These are phyloP conservation scores for Hydroisotoma schaefferi DNA, from an alignment of 2,888 invertebrate species.

Conservation along the genomic window DNA sequence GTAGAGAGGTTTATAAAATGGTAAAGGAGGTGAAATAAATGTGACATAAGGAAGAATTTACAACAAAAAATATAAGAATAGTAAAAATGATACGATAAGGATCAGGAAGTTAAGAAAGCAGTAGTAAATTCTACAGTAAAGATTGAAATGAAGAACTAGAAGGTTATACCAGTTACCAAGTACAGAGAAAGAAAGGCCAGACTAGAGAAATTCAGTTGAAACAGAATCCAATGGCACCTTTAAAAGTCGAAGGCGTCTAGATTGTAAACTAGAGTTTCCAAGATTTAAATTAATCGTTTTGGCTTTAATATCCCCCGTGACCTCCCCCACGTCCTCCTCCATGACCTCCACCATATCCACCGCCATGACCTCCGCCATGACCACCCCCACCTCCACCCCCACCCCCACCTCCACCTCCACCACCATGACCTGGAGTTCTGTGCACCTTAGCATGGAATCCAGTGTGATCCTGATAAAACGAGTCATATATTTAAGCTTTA, in stretches of 20 bases:
- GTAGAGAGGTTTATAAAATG: too few relatives aligned
- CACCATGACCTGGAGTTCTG: constrained; percentile 38
- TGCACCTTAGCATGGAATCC: constrained; percentile 65
- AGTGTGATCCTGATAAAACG: constrained; percentile 57
- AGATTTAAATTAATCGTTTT: neutral
- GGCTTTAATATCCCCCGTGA: constrained; percentile 28
- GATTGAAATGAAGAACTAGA: too few relatives aligned
- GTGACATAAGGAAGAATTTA: too few relatives aligned
- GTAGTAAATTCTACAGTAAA: too few relatives aligned
- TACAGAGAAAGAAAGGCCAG: too few relatives aligned
- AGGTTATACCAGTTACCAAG: too few relatives aligned
- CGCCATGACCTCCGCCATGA: constrained; percentile 22
- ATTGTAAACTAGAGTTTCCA: neutral
- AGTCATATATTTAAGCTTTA: neutral
- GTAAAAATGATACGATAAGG: too few relatives aligned
- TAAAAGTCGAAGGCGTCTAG: neutral
- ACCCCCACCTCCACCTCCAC: constrained; percentile 29
- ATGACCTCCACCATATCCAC: constrained; percentile 24
- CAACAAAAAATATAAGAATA: too few relatives aligned
- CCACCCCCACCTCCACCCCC: constrained; percentile 31
- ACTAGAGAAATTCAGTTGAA: neutral
- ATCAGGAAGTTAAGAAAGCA: too few relatives aligned
- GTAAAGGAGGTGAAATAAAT: too few relatives aligned
- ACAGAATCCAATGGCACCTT: constrained; percentile 5
- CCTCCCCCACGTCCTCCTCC: constrained; percentile 25